phyloP scores from a whole-genome alignment of 2,888 invertebrate genomes.

The Limenitis camilla region DNA sequence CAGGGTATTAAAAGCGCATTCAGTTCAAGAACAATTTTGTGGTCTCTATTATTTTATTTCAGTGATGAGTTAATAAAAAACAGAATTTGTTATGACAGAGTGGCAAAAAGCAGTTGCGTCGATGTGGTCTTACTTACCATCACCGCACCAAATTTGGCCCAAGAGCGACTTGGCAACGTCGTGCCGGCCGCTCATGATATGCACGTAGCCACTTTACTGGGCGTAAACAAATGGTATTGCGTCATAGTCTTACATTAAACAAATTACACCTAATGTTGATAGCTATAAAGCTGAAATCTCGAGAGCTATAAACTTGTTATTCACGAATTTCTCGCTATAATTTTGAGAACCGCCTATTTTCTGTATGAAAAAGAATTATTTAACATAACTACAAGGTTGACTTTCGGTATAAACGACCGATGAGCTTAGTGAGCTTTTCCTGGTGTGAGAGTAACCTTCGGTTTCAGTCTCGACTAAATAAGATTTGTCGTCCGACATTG shows the following conservation, averaged over 20 bases:
- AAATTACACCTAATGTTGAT: slow-evolving; percentile 38
- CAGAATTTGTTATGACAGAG: slow-evolving; percentile 17
- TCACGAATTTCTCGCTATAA: slow-evolving; percentile 45
- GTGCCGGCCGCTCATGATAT: slow-evolving; percentile 24
- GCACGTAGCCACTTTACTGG: slow-evolving; percentile 41
- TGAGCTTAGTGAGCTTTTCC: not conserved
- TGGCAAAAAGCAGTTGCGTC: slow-evolving; percentile 40
- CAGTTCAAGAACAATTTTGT: not conserved
- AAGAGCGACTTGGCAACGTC: slow-evolving; percentile 64
- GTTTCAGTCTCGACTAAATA: not conserved
- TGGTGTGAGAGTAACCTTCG: not conserved
- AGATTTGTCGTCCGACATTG: not conserved
- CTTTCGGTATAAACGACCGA: slow-evolving; percentile 6
- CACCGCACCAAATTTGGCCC: slow-evolving; percentile 59
- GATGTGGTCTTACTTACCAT: slow-evolving; percentile 40
- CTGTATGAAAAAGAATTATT: slow-evolving; percentile 23
- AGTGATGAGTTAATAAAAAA: slow-evolving; percentile 19
- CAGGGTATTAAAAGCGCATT: not conserved
- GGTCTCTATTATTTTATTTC: not conserved
- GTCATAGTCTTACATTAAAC: slow-evolving; percentile 42
- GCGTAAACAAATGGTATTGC: slow-evolving; percentile 66
- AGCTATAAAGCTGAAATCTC: slow-evolving; percentile 32
- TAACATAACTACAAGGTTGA: slow-evolving; percentile 16
- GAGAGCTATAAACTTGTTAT: slow-evolving; percentile 42
- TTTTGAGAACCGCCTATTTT: slow-evolving; percentile 29